phyloP scores from a whole-genome alignment of 1,140 invertebrate species.

The Planococcus citri region DNA sequence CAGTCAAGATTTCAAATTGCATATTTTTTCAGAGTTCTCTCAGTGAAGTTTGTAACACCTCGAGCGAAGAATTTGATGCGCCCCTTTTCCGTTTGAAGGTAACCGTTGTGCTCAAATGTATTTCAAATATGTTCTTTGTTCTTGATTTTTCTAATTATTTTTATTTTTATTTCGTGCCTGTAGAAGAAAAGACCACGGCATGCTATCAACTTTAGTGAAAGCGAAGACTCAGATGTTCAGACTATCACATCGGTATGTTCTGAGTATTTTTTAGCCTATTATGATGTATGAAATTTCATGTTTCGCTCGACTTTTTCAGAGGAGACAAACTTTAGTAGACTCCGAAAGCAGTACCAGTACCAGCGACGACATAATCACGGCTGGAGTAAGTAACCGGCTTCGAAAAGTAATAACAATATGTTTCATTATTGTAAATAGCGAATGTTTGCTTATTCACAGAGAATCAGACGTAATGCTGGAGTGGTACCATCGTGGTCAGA shows the following conservation, averaged over 20 bases:
- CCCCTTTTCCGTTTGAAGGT: not conserved
- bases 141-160: not conserved
- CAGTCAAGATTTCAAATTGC: too few relatives aligned
- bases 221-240: not conserved
- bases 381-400: not conserved
- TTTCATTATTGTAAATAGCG: too few relatives aligned
- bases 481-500: not conserved
- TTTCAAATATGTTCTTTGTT: too few relatives aligned
- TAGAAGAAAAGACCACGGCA: not conserved
- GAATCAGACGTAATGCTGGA: not conserved
- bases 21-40: not conserved
- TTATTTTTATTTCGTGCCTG: not conserved
- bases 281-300: too few relatives aligned
- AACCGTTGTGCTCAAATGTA: too few relatives aligned
- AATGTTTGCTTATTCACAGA: slow-evolving; percentile 3
- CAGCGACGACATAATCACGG: not conserved
- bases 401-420: too few relatives aligned
- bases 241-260: not conserved
- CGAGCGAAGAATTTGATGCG: not conserved
- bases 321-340: not conserved
- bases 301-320: not conserved
- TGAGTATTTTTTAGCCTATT: not conserved
- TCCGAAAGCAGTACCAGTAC: slow-evolving; percentile 3
- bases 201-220: not conserved
- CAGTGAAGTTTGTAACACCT: not conserved